These are phyloP conservation scores for Hemicentrotus pulcherrimus DNA, from an alignment of 35 echinoderm and acorn worm species.

Conservation along the genomic window DNA sequence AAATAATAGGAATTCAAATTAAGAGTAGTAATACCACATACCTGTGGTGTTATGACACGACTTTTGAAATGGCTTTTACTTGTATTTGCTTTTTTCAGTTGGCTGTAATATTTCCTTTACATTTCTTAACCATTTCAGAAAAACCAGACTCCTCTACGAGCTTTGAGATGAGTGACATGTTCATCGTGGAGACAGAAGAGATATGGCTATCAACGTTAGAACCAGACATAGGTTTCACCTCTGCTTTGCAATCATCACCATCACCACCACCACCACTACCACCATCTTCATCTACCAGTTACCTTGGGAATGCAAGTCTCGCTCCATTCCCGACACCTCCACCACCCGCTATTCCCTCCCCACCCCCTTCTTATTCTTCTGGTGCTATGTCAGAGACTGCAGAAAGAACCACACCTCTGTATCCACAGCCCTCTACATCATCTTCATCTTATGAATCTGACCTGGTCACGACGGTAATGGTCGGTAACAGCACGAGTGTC, in stretches of 20 bases:
- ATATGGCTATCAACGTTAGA: neutral
- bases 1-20: neutral
- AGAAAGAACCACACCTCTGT: neutral
- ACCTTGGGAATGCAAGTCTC: neutral
- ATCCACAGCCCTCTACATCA: neutral
- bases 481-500: neutral
- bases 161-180: neutral
- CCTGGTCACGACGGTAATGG: neutral
- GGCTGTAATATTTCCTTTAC: neutral
- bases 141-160: neutral
- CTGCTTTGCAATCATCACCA: neutral
- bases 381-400: neutral
- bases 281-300: neutral
- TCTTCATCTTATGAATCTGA: neutral
- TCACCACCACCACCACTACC: neutral
- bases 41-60: neutral
- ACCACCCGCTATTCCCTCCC: neutral
- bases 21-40: neutral
- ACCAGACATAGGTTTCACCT: neutral
- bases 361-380: neutral
- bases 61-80: neutral
- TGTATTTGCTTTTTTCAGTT: neutral
- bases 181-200: neutral
- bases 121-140: neutral
- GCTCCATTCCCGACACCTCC: slow-evolving; percentile 7